Conservation (phyloP, 2,113 vertebrate species). For the Heterochromis multidens region DNA sequence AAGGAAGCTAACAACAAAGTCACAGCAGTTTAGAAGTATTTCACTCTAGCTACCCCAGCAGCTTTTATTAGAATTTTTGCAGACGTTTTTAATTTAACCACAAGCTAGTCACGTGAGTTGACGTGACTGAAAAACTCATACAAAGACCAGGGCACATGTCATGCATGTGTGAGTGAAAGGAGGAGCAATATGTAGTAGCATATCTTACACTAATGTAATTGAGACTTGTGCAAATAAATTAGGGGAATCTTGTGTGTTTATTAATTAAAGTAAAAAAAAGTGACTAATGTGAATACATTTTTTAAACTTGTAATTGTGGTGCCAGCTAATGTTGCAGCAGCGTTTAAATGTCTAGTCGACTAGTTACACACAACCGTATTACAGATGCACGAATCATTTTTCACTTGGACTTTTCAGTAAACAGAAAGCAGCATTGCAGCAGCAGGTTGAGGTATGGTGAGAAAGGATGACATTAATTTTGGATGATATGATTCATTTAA, state of each 20-base stretch:
- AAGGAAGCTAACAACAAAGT: neutral
- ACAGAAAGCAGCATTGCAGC: neutral
- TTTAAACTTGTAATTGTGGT: neutral
- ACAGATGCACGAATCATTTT: too few species aligned
- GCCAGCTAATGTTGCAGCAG: neutral
- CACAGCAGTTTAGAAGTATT: neutral
- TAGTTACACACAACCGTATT: too few species aligned
- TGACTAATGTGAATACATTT: too few species aligned
- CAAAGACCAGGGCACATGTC: neutral
- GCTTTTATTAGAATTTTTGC: neutral
- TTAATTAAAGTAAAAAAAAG: neutral
- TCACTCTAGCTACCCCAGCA: neutral
- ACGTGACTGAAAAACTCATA: neutral
- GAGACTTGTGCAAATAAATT: neutral
- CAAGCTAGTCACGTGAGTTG: neutral
- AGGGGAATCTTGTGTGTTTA: neutral
- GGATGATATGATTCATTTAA: neutral
- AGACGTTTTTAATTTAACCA: neutral
- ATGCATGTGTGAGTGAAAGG: neutral
- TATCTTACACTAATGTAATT: neutral
- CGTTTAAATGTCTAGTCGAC: neutral
- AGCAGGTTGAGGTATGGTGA: neutral
- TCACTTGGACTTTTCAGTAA: too few species aligned
- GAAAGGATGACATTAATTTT: fast-evolving
- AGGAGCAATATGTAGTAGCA: neutral